Evolutionary conservation across 2,113 vertebrate genomes (phyloP).

Genomic region (Lycaon pictus): DNA sequence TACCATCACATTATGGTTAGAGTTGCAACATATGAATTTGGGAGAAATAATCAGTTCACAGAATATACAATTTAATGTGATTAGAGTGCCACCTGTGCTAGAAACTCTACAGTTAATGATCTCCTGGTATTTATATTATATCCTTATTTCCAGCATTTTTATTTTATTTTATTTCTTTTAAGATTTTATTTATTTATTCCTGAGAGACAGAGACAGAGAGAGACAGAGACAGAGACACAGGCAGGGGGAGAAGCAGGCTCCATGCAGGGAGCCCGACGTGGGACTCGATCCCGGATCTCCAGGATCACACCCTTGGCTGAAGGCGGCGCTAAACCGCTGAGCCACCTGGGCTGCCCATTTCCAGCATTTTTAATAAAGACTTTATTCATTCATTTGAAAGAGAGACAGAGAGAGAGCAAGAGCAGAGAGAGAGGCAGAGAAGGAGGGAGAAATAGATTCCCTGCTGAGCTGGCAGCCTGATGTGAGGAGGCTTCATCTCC

Average conservation of each 20-base stretch:
- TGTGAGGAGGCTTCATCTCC: not conserved
- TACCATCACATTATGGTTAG: not conserved
- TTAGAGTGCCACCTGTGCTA: slow-evolving; percentile 55
- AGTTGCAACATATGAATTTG: not conserved
- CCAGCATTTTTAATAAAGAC: not conserved
- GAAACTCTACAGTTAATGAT: slow-evolving; percentile 56
- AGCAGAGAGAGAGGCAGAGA: not conserved
- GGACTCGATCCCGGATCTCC: too few relatives aligned
- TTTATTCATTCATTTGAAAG: not conserved
- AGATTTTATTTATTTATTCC: not conserved
- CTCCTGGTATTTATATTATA: slow-evolving; percentile 59
- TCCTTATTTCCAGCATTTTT: slow-evolving; percentile 28
- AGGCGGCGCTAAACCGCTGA: too few relatives aligned
- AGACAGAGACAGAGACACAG: not conserved
- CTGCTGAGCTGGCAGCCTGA: not conserved
- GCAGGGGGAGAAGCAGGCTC: not conserved
- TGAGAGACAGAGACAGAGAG: not conserved
- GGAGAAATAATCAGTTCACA: not conserved
- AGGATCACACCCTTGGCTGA: too few relatives aligned
- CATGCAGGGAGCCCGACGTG: not conserved
- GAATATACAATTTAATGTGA: slow-evolving; percentile 72
- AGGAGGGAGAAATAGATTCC: not conserved
- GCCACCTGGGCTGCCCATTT: not conserved
- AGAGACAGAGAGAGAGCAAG: not conserved
- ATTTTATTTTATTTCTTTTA: too few relatives aligned